Evolutionary conservation across 2,888 invertebrate genomes (phyloP).

Genomic region (Morpho achilles): DNA sequence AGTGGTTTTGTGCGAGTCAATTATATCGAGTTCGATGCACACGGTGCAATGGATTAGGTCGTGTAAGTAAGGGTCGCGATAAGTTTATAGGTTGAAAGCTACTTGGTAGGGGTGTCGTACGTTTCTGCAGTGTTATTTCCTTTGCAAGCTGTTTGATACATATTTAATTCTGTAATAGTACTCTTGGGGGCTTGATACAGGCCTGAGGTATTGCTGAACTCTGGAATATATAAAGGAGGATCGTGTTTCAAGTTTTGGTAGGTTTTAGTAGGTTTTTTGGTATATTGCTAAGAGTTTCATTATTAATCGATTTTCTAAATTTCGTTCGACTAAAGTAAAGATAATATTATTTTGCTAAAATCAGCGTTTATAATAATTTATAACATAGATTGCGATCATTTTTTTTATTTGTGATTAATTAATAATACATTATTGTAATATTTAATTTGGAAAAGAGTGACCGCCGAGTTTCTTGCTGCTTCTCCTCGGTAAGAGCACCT

Average conservation of each 20-base stretch:
- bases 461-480: too few relatives aligned
- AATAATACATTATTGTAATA: too few relatives aligned
- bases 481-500: too few relatives aligned
- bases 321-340: too few relatives aligned
- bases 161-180: conserved; percentile 62
- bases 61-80: conserved; percentile 22
- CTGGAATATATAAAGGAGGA: conserved; percentile 9
- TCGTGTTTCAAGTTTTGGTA: not conserved
- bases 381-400: too few relatives aligned
- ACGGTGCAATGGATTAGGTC: conserved; percentile 26
- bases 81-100: conserved; percentile 26
- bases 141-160: conserved; percentile 57
- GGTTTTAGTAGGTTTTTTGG: not conserved
- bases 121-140: conserved; percentile 34
- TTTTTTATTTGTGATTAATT: too few relatives aligned
- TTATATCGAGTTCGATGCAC: conserved; percentile 16
- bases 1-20: conserved; percentile 23
- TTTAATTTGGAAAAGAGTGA: too few relatives aligned
- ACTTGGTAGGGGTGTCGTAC: conserved; percentile 24
- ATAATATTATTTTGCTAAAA: too few relatives aligned
- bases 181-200: conserved; percentile 42
- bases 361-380: too few relatives aligned
- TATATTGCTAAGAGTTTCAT: not conserved
- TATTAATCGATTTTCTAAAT: too few relatives aligned
- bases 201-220: conserved; percentile 24